Base-by-base conservation (phyloP, 2,797 vertebrate species). In the Epinephelus coioides region DNA sequence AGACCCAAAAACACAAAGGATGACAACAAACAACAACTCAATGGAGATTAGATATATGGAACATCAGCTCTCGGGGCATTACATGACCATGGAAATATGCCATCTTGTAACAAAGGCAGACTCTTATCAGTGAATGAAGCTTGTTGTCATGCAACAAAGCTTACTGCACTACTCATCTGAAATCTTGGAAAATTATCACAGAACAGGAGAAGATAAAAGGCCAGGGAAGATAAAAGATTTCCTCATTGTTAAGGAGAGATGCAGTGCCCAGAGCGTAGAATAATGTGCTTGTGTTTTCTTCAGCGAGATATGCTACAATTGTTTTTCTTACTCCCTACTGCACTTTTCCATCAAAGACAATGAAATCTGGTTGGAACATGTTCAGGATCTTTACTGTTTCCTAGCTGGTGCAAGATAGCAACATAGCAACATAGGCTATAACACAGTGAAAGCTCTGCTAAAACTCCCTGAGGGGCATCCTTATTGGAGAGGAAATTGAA, bases 1-100 rank as follows among this genome's bases (percentile, higher is more conserved):
- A 53, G 61, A 73, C 18, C 19, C 72, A 75, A 83, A 88, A 91
- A 30, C 57, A 86, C 54, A 84, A 78, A 71, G 54, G 65, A 79
- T 13, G 38, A 85, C 78, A 85, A 81, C 77, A 86, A 87, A 91
- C 77, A 83, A 84, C 59, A 86, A 40, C 65, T 55, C 62, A 73
- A 4, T 4, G 38, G 44, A 86, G 77, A 85, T 84, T 71, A 92
- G 85, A 91, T 90, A 82, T 9, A 76, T 6, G 15, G 6, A 43
- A 49, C 73, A 76, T 91, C 84, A 77, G 54, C 56, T 82, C 75
- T 82, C 15, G 0, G 62, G 83, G 80, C 61, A 89, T 93, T 90
- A 90, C 85, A 89, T 55, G 81, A 85, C 54, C 34, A 75, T 38
- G 84, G 63, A 94, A 92, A 86, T 88, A 95, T 94, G 88, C 66